phyloP scores from a whole-genome alignment of 2,797 vertebrate species.

The Chelon auratus region DNA sequence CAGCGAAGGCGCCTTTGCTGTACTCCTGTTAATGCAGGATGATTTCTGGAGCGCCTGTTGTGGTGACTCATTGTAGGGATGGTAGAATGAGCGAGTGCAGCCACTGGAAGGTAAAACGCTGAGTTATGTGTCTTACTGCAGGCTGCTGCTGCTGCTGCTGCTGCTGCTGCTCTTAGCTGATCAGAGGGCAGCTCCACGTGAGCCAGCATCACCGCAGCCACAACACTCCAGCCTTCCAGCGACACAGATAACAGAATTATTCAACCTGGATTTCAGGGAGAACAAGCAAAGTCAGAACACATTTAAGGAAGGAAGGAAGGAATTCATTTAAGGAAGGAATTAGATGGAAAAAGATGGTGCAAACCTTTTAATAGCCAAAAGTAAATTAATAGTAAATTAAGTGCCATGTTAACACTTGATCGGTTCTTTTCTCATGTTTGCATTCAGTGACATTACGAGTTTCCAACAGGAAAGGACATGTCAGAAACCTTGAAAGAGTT shows the following conservation, averaged over 20 bases:
- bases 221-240: slow-evolving; percentile 7
- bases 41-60: slow-evolving; percentile 48
- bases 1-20: slow-evolving; percentile 18
- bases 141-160: slow-evolving; percentile 44
- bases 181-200: slow-evolving; percentile 49
- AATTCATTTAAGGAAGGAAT: background rate
- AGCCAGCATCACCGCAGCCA: slow-evolving; percentile 33
- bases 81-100: slow-evolving; percentile 54
- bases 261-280: slow-evolving; percentile 17
- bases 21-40: slow-evolving; percentile 38
- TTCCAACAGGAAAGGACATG: too few relatives aligned
- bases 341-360: too few relatives aligned
- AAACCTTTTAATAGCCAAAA: too few relatives aligned
- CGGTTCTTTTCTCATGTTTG: too few relatives aligned
- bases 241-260: background rate
- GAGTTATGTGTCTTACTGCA: slow-evolving; percentile 69
- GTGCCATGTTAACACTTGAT: too few relatives aligned
- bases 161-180: slow-evolving; percentile 34
- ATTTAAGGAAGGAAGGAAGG: too few relatives aligned
- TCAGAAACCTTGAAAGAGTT: too few relatives aligned
- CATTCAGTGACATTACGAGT: too few relatives aligned
- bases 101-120: slow-evolving; percentile 65
- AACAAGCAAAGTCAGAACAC: background rate
- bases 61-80: slow-evolving; percentile 68
- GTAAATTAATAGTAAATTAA: too few relatives aligned